Evolutionary conservation across 2,797 vertebrate species (phyloP).

Genomic region (Aldrovandia affinis): DNA sequence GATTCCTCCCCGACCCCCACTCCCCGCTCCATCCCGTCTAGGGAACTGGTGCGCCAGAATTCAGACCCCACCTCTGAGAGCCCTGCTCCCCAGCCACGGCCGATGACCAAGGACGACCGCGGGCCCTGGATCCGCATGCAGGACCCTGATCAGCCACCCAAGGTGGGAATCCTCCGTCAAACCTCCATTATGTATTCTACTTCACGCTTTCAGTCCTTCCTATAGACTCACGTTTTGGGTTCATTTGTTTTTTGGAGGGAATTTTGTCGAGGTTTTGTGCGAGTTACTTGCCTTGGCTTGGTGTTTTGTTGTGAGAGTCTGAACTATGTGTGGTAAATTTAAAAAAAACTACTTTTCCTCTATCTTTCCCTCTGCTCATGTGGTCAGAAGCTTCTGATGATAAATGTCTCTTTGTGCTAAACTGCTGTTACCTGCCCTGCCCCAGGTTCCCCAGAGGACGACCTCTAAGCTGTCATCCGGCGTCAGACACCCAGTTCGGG

Average conservation of each 20-base stretch:
- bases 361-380: neutral
- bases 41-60: conserved; percentile 87
- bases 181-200: neutral
- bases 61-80: conserved; percentile 92
- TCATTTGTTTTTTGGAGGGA: neutral
- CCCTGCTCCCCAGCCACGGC: conserved; percentile 73
- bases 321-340: neutral
- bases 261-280: neutral
- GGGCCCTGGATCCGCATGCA: conserved; percentile 87
- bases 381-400: neutral
- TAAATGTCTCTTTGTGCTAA: neutral
- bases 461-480: conserved; percentile 85
- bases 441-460: conserved; percentile 89
- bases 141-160: conserved; percentile 82
- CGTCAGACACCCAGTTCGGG: conserved; percentile 84
- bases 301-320: neutral
- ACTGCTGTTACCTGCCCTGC: neutral
- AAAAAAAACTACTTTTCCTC: neutral
- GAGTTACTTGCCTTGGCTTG: neutral
- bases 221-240: neutral
- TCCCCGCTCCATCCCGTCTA: conserved; percentile 77
- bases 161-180: conserved; percentile 55
- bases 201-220: neutral
- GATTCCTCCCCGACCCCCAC: conserved; percentile 72
- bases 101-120: conserved; percentile 70